Evolutionary conservation across 2,113 vertebrate genomes (phyloP).

Genomic region (Grantiella picta): DNA sequence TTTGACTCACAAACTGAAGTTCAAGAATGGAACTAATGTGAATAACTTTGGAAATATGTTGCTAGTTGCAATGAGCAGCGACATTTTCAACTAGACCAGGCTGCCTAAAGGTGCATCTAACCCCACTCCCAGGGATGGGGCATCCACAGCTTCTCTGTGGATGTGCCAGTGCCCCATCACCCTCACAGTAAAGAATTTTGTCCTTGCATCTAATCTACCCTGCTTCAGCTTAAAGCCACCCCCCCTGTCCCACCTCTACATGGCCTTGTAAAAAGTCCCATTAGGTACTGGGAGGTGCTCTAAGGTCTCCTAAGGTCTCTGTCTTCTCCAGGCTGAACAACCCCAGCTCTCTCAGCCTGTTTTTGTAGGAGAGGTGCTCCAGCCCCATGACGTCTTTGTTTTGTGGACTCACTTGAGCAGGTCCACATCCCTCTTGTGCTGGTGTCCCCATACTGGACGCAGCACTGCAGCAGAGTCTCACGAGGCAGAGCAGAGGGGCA

Average conservation of each 20-base stretch:
- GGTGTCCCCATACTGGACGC: fast-evolving
- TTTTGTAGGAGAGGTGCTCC: neutral
- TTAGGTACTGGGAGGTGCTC: neutral
- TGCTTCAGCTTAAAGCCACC: neutral
- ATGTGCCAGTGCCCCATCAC: neutral
- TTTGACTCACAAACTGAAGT: neutral
- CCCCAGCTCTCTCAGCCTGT: neutral
- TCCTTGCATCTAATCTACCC: neutral
- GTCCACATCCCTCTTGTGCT: neutral
- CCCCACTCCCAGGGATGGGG: neutral
- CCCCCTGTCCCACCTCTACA: fast-evolving
- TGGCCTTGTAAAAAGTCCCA: neutral
- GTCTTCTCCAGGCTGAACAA: neutral
- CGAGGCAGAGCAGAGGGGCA: neutral
- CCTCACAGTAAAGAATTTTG: neutral
- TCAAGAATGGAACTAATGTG: neutral
- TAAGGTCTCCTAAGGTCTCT: neutral
- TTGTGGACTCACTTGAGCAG: neutral
- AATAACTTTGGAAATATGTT: neutral
- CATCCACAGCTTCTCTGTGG: neutral
- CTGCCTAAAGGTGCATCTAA: neutral
- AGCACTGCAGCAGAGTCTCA: neutral
- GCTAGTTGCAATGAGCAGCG: neutral
- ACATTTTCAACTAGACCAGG: neutral
- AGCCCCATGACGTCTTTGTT: neutral